A percentile compares a stretch with the other conserved stretches of the same genome.
These are phyloP conservation scores for Merodon equestris DNA, from an alignment of 2,888 invertebrate species.

Conservation along the genomic window DNA sequence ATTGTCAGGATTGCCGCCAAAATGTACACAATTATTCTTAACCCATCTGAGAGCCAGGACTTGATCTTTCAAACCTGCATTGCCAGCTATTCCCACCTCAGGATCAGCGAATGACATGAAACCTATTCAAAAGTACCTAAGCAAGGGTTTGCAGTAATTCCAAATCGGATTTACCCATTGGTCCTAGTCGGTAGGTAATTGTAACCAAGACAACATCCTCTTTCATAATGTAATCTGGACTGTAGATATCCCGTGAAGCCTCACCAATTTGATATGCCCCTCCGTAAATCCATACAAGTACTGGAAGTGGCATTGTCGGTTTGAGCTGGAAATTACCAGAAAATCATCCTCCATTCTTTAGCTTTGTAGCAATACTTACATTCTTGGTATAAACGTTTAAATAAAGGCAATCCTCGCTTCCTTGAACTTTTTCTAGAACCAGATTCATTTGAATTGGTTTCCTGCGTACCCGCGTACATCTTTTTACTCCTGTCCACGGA, in stretches of 20 bases:
- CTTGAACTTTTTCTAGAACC: slow-evolving; percentile 77
- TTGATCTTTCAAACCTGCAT: slow-evolving; percentile 81
- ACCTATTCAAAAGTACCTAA: slow-evolving; percentile 76
- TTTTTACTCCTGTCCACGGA: slow-evolving; percentile 78
- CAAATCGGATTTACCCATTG: slow-evolving; percentile 73
- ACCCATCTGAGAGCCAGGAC: slow-evolving; percentile 80
- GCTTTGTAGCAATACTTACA: slow-evolving; percentile 69
- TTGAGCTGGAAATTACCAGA: slow-evolving; percentile 71
- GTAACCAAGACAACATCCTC: slow-evolving; percentile 79
- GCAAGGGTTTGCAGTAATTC: no score
- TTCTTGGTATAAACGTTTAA: slow-evolving; percentile 79
- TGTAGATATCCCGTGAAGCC: slow-evolving; percentile 77
- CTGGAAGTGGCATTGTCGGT: slow-evolving; percentile 74
- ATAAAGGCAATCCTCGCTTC: slow-evolving; percentile 81
- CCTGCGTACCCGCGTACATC: slow-evolving; percentile 77
- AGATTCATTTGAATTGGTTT: slow-evolving; percentile 77
- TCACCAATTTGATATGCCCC: slow-evolving; percentile 80
- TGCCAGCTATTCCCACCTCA: slow-evolving; percentile 79
- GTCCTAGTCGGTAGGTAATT: slow-evolving; percentile 80
- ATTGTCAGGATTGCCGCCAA: slow-evolving; percentile 80
- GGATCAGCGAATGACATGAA: slow-evolving; percentile 79
- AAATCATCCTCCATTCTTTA: neutral
- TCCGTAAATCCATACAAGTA: slow-evolving; percentile 80
- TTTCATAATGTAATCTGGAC: slow-evolving; percentile 80
- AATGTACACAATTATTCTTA: slow-evolving; percentile 79